Evolutionary conservation across 1,140 invertebrate species (phyloP).

Genomic region (Muscidifurax raptorellus): DNA sequence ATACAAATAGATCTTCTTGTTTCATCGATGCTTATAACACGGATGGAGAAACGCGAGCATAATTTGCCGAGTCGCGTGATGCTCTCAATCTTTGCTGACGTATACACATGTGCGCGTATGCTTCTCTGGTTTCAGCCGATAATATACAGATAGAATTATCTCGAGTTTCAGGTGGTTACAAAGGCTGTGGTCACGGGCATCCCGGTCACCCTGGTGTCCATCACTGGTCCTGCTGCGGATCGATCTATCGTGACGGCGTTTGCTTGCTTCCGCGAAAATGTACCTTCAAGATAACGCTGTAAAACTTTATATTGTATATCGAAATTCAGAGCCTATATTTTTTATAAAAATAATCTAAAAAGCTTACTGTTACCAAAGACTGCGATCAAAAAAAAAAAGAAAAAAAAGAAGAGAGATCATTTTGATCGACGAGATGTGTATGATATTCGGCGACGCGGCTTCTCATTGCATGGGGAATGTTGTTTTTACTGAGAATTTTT

Average conservation of each 20-base stretch:
- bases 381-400: not conserved
- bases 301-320: conserved; percentile 35
- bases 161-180: conserved; percentile 79
- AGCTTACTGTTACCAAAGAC: conserved; percentile 40
- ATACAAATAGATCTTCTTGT: conserved; percentile 5
- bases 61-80: not conserved
- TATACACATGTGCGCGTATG: not conserved
- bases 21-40: not conserved
- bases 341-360: conserved; percentile 36
- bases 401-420: too few species aligned
- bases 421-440: not conserved
- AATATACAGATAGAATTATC: not conserved
- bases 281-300: conserved; percentile 64
- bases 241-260: conserved; percentile 63
- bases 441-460: not conserved
- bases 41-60: too few species aligned
- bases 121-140: not conserved
- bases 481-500: conserved; percentile 3
- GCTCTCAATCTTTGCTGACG: not conserved
- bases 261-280: conserved; percentile 63
- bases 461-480: not conserved
- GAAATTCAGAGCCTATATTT: conserved; percentile 51
- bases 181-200: conserved; percentile 87
- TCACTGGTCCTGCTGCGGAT: conserved; percentile 89
- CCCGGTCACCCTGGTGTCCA: conserved; percentile 83